Evolutionary conservation across 1,140 invertebrate species (phyloP), one percentile per base, ranked within the genome.

Genomic region (Drosophila nasuta): DNA sequence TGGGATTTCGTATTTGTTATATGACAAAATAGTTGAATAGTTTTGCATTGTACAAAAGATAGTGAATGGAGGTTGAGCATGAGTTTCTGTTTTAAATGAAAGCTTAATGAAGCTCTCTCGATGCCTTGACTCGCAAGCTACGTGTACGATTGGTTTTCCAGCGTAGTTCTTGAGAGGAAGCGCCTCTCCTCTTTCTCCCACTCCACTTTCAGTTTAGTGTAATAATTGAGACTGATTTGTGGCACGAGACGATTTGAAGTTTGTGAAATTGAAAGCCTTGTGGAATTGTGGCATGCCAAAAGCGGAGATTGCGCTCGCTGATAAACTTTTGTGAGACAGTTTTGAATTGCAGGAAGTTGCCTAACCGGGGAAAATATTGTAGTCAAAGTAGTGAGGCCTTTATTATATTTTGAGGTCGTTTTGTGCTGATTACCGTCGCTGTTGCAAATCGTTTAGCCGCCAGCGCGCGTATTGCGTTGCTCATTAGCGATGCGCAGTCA

Each of bases 141-240:
- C 38, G 38, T 63, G 68, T 60, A 35, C 73, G 10, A 54, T 76
- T 71, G 45, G 20, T 8, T 38, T 8, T 7, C 6, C 8, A 38
- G 35, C 35, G 8, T 7, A 38, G 35, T 2, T 58, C 57, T 71
- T 28, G 7, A 33, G 46, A 65, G 52, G 0, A 33, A 48, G 10
- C 11, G 20, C 20, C 20, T n/a, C 11, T 43, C 5, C n/a, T n/a
- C 33, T 1, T 2, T 25, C 20, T 25, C 20, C 17, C 59, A 0
- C 20, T 28, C 11, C 2, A 2, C n/a, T 54, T 7, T 30, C 13
- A n/a, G 4, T 56, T 52, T 65, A 38, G 69, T 75, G 85, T 74
- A 75, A 87, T 88, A 88, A 88, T 83, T 87, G 80, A 70, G 56
- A 83, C 77, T 75, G 83, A 83, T 88, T 88, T 82, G 78, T 57